phyloP scores from a whole-genome alignment of 2,797 vertebrate species.

The Mastacembelus armatus region DNA sequence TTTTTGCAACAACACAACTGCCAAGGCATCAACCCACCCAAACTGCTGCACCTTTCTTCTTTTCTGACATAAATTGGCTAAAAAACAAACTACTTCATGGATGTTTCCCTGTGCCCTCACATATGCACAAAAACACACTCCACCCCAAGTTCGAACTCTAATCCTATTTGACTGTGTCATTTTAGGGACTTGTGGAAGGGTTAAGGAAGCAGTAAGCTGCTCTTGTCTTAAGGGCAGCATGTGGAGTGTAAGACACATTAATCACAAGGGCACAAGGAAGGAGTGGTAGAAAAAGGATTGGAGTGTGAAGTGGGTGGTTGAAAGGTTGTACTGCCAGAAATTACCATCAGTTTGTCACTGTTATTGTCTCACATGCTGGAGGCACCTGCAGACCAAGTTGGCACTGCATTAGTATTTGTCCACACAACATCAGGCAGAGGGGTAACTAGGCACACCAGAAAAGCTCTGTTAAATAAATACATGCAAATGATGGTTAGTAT shows the following conservation, averaged over 20 bases:
- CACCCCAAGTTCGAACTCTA: conserved; percentile 62
- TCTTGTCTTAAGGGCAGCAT: conserved; percentile 75
- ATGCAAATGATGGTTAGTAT: conserved; percentile 55
- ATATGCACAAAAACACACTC: conserved; percentile 56
- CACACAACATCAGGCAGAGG: conserved; percentile 52
- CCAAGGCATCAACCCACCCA: conserved; percentile 74
- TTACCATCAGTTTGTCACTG: conserved; percentile 66
- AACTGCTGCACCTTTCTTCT: conserved; percentile 70
- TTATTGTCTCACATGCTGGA: conserved; percentile 52
- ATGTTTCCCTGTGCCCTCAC: conserved; percentile 59
- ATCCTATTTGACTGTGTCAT: conserved; percentile 76
- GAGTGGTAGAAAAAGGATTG: conserved; percentile 47
- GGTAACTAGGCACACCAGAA: conserved; percentile 65
- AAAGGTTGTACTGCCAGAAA: conserved; percentile 66
- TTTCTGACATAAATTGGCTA: conserved; percentile 69
- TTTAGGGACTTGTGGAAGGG: conserved; percentile 64
- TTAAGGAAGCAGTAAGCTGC: conserved; percentile 66
- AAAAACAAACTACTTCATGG: conserved; percentile 64
- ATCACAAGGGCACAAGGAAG: conserved; percentile 71
- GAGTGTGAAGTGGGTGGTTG: conserved; percentile 67
- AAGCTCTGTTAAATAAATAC: conserved; percentile 61
- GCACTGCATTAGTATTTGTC: conserved; percentile 59
- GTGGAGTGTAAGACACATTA: conserved; percentile 70
- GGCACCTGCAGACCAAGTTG: conserved; percentile 57
- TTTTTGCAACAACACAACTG: conserved; percentile 65